Conservation (phyloP, 2,888 invertebrate genomes). For the Drosophila buzzatii region DNA sequence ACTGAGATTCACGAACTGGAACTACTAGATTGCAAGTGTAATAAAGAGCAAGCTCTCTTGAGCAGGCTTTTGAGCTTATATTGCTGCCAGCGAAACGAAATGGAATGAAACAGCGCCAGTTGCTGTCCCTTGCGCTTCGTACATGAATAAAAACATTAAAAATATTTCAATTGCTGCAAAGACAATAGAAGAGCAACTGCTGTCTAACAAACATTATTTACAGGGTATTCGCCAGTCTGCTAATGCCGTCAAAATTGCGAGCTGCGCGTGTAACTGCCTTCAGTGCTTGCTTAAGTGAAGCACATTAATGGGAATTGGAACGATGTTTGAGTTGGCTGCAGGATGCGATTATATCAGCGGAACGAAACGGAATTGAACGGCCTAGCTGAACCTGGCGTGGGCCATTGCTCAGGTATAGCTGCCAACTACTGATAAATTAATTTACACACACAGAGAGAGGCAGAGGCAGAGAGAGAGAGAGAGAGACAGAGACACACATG, state of each 20-base stretch:
- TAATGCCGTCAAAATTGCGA: neutral
- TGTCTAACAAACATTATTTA: neutral
- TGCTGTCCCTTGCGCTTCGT: no score
- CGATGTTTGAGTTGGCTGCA: constrained; percentile 33
- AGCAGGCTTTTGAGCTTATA: neutral
- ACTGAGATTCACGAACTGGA: no score
- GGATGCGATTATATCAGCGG: constrained; percentile 30
- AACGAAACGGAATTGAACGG: neutral
- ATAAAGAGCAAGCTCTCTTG: neutral
- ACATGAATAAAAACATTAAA: neutral
- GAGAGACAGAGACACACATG: neutral
- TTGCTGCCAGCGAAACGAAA: neutral
- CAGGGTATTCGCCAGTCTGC: neutral
- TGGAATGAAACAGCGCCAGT: neutral
- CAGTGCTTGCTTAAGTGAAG: constrained; percentile 40
- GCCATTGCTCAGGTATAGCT: constrained; percentile 44
- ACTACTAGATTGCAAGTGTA: no score
- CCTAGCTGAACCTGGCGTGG: neutral
- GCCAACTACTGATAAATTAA: constrained; percentile 69
- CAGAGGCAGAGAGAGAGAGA: neutral
- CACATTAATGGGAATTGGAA: constrained; percentile 27
- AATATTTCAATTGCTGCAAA: neutral
- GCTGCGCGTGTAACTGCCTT: constrained; percentile 24
- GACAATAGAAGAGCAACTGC: no score
- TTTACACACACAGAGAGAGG: constrained; percentile 33